phyloP scores from a whole-genome alignment of 2,888 invertebrate species.

The Troglohyphantes excavatus region DNA sequence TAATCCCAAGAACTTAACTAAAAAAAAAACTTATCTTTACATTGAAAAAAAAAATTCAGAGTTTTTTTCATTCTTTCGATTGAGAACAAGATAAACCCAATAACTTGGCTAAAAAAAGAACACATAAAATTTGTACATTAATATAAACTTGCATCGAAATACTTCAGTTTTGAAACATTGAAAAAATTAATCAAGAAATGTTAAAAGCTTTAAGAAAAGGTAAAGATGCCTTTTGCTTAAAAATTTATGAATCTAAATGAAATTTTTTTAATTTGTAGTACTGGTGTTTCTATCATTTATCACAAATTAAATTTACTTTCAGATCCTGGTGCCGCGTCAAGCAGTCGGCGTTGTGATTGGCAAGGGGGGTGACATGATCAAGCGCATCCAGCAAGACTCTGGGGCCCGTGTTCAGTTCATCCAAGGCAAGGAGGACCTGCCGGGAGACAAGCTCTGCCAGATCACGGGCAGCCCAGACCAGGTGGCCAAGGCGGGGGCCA shows the following conservation, averaged over 20 bases:
- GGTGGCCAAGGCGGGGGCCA: constrained; percentile 91
- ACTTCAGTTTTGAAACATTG: too few species aligned
- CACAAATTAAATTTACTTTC: too few species aligned
- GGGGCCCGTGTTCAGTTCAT: constrained; percentile 94
- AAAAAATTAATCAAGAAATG: too few species aligned
- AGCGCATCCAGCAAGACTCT: constrained; percentile 96
- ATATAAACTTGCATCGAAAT: too few species aligned
- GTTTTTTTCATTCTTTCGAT: too few species aligned
- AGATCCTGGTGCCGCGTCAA: constrained; percentile 92
- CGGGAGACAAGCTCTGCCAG: constrained; percentile 93
- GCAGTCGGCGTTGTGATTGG: constrained; percentile 99
- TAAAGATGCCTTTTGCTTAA: not conserved
- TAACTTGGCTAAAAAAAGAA: too few species aligned
- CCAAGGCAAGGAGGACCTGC: constrained; percentile 88
- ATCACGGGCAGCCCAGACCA: constrained; percentile 88
- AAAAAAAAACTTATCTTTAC: too few species aligned
- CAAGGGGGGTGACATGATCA: constrained; percentile 98
- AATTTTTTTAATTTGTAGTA: not conserved
- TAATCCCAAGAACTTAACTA: too few species aligned
- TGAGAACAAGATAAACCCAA: too few species aligned
- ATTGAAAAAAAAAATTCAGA: too few species aligned
- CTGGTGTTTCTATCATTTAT: too few species aligned
- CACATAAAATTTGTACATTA: too few species aligned
- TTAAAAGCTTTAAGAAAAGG: not conserved
- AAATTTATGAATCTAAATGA: not conserved